Percentiles rank a stretch among this genome's conserved stretches.
Evolutionary conservation across 1,140 invertebrate genomes (phyloP).

Genomic region (Zaprionus africanus): DNA sequence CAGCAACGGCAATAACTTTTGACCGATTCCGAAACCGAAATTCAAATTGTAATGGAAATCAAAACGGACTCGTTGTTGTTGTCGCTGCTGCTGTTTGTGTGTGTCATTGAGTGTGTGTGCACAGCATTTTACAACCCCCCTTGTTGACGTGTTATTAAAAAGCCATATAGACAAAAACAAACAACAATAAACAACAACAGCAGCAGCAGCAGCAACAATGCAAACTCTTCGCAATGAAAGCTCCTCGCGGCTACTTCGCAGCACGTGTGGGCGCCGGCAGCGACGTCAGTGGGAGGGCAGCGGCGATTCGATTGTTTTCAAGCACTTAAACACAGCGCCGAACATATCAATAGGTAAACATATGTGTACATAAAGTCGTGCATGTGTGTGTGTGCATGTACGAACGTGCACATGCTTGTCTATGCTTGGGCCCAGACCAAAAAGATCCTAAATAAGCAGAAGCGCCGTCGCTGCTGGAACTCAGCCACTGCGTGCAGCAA

Average conservation of each 20-base stretch:
- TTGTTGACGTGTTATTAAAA: slow-evolving; percentile 74
- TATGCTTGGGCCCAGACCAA: slow-evolving; percentile 40
- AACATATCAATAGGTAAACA: slow-evolving; percentile 10
- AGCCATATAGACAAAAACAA: slow-evolving; percentile 72
- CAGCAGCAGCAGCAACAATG: slow-evolving; percentile 22
- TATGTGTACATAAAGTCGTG: neutral
- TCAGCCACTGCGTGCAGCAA: slow-evolving; percentile 25
- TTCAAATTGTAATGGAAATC: slow-evolving; percentile 3
- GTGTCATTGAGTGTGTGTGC: slow-evolving; percentile 35
- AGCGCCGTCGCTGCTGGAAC: slow-evolving; percentile 33
- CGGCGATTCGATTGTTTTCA: slow-evolving; percentile 63
- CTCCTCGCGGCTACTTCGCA: slow-evolving; percentile 21
- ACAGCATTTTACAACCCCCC: slow-evolving; percentile 66
- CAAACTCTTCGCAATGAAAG: slow-evolving; percentile 41
- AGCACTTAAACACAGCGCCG: slow-evolving; percentile 56
- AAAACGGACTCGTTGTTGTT: slow-evolving; percentile 4
- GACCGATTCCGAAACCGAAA: slow-evolving; percentile 16
- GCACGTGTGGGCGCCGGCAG: slow-evolving; percentile 31
- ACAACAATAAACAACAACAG: slow-evolving; percentile 6
- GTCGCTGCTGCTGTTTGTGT: neutral
- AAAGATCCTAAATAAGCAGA: slow-evolving; percentile 71
- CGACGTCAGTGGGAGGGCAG: slow-evolving; percentile 17
- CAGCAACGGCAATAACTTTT: slow-evolving; percentile 22
- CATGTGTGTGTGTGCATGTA: slow-evolving; percentile 27
- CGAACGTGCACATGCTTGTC: slow-evolving; percentile 14